phyloP scores from a whole-genome alignment of 2,113 vertebrate species.

The Hucho hucho region DNA sequence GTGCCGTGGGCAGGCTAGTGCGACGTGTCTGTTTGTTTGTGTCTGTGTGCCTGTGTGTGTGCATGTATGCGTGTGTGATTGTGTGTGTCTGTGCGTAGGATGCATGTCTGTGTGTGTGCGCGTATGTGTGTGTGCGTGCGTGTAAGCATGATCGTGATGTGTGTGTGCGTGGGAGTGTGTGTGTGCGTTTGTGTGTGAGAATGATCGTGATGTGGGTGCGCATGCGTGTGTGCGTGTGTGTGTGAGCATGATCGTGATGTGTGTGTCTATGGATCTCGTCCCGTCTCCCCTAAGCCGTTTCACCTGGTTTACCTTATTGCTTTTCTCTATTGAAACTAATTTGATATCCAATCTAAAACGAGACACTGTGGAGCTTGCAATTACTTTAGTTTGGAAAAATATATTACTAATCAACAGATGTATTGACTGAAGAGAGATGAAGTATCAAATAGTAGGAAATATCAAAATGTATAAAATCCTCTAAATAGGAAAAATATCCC shows the following conservation, averaged over 20 bases:
- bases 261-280: background rate
- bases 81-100: background rate
- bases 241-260: background rate
- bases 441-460: background rate
- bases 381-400: conserved; percentile 21
- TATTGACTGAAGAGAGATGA: background rate
- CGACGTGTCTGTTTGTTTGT: background rate
- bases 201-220: no score
- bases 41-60: background rate
- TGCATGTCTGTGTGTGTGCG: background rate
- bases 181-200: background rate
- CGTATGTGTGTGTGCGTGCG: background rate
- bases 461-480: no score
- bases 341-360: conserved; percentile 43
- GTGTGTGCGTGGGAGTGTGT: background rate
- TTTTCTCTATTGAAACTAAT: conserved; percentile 33
- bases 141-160: no score
- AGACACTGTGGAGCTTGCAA: conserved; percentile 40
- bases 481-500: no score
- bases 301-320: conserved; percentile 45
- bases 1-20: conserved; percentile 3
- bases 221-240: background rate
- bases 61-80: no score
- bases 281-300: conserved; percentile 14
- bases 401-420: conserved; percentile 37